Evolutionary conservation across 2,113 vertebrate genomes (phyloP).

Genomic region (Phodopus roborovskii): DNA sequence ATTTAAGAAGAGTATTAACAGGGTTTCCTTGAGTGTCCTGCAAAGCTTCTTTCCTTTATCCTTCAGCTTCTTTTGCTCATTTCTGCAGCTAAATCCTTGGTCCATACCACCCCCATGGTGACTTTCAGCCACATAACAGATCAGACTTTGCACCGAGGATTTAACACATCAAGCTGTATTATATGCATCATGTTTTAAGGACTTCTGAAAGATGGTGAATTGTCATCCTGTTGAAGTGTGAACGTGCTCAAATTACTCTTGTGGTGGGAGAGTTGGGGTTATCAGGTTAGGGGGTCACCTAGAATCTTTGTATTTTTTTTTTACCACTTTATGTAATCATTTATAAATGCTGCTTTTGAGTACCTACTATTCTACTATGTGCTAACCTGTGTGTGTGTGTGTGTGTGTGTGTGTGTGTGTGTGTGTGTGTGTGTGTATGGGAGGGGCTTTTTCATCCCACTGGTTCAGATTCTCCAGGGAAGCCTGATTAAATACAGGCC

Average conservation of each 20-base stretch:
- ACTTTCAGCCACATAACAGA: not conserved
- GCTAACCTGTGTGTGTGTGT: not conserved
- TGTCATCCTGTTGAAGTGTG: not conserved
- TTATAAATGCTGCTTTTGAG: not conserved
- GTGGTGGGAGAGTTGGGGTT: not conserved
- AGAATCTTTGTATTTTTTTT: not conserved
- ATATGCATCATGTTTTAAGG: not conserved
- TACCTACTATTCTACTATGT: not conserved
- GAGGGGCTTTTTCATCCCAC: not conserved
- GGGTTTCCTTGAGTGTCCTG: not conserved
- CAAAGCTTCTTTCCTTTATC: not conserved
- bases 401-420: not conserved
- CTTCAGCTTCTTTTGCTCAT: not conserved
- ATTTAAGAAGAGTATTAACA: not conserved
- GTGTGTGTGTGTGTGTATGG: not conserved
- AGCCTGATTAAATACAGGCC: not conserved
- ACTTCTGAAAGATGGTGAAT: not conserved
- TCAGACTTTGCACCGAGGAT: not conserved
- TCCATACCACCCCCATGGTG: not conserved
- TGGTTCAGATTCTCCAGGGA: not conserved
- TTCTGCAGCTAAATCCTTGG: not conserved
- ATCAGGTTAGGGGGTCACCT: not conserved
- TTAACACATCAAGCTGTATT: not conserved
- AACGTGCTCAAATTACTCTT: not conserved
- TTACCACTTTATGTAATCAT: not conserved